A percentile compares a stretch with the other conserved stretches of the same genome.
Conservation (phyloP, 2,797 vertebrate genomes). For the Hydrophis major region DNA sequence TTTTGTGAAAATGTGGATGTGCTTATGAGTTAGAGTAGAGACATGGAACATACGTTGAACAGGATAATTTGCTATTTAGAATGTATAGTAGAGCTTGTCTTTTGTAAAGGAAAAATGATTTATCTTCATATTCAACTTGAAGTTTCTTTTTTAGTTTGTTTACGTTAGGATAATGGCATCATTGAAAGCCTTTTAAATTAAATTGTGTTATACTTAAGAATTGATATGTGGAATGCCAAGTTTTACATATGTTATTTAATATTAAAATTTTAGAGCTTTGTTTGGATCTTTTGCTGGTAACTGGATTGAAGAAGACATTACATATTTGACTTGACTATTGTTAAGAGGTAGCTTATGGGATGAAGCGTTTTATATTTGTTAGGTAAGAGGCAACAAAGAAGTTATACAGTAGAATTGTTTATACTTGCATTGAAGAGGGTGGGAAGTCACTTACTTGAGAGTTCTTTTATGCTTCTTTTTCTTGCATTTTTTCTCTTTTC, state of each 20-base stretch:
- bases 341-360: neutral
- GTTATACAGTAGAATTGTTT: neutral
- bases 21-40: too few species aligned
- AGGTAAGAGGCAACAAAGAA: neutral
- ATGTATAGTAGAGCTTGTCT: neutral
- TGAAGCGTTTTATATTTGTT: neutral
- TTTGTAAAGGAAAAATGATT: neutral
- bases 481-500: neutral
- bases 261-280: neutral
- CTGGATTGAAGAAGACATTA: neutral
- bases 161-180: neutral
- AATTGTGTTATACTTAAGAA: neutral
- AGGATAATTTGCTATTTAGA: too few species aligned
- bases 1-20: too few species aligned
- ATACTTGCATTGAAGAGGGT: neutral
- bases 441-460: neutral
- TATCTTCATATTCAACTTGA: neutral
- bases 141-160: neutral
- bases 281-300: neutral
- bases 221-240: neutral
- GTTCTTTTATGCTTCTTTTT: neutral
- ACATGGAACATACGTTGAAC: too few species aligned
- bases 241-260: neutral
- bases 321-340: neutral
- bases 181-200: neutral